Evolutionary conservation across 2,888 invertebrate species (phyloP).

Genomic region (Amiota communis): DNA sequence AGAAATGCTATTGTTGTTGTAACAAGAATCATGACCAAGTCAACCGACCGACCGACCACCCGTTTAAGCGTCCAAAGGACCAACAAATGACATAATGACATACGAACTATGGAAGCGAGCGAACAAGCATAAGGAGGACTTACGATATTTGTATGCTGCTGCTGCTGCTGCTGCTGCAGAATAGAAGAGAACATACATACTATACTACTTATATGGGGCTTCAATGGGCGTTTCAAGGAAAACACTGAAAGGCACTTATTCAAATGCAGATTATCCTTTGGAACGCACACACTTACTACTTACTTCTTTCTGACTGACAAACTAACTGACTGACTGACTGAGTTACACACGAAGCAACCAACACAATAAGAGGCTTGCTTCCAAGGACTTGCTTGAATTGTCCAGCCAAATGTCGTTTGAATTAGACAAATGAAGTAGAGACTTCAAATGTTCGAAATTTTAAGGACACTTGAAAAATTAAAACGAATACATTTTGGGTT

Average conservation of each 20-base stretch:
- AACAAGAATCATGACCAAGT: not conserved
- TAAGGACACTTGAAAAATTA: constrained; percentile 37
- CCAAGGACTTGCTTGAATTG: constrained; percentile 30
- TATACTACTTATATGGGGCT: constrained; percentile 3
- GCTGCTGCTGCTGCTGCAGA: constrained; percentile 17
- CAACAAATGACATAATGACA: constrained; percentile 18
- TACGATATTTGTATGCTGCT: constrained; percentile 40
- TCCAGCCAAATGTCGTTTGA: constrained; percentile 45
- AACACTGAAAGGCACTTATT: constrained; percentile 67
- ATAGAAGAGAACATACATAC: constrained; percentile 35
- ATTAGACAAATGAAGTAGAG: constrained; percentile 67
- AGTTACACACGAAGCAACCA: not conserved
- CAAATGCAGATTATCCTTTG: constrained; percentile 65
- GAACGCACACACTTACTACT: constrained; percentile 48
- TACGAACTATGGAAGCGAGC: not conserved
- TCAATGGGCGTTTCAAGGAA: constrained; percentile 52
- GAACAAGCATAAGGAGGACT: constrained; percentile 39
- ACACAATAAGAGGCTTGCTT: constrained; percentile 24
- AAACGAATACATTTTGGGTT: constrained; percentile 43
- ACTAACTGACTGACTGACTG: no score
- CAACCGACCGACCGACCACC: not conserved
- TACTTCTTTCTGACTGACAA: constrained; percentile 46
- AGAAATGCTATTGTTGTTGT: constrained; percentile 26
- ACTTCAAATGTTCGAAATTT: constrained; percentile 54
- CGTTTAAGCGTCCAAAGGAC: not conserved